Conservation (phyloP, 2,113 vertebrate species). For the Bothrops jararaca region DNA sequence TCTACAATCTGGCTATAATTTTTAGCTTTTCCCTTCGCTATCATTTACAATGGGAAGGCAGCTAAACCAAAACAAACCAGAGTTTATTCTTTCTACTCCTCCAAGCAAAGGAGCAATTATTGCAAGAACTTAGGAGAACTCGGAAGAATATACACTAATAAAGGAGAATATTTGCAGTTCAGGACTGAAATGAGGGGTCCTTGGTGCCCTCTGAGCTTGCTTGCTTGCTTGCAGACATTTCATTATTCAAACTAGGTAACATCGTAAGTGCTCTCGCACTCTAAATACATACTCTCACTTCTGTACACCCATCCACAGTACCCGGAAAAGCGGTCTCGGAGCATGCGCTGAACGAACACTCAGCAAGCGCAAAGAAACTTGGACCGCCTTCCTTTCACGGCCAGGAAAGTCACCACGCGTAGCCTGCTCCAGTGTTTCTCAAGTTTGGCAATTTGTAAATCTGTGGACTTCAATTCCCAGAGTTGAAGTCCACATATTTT, state of each 20-base stretch:
- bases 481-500: background rate
- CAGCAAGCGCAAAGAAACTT: background rate
- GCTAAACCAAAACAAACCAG: background rate
- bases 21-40: background rate
- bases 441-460: background rate
- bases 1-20: background rate
- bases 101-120: background rate
- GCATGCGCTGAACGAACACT: background rate
- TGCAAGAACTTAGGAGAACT: background rate
- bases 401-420: background rate
- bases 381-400: background rate
- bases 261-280: background rate
- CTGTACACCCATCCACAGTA: too few relatives aligned
- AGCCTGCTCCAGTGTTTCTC: background rate
- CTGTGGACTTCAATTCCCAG: background rate
- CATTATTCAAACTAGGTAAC: background rate
- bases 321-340: background rate
- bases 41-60: background rate
- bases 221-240: background rate
- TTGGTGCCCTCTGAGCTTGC: background rate
- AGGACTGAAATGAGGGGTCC: background rate
- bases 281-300: background rate
- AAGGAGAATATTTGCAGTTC: background rate
- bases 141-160: background rate
- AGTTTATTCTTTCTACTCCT: background rate